Base-by-base conservation (phyloP, 2,113 vertebrate species). In the Apteryx owenii region DNA sequence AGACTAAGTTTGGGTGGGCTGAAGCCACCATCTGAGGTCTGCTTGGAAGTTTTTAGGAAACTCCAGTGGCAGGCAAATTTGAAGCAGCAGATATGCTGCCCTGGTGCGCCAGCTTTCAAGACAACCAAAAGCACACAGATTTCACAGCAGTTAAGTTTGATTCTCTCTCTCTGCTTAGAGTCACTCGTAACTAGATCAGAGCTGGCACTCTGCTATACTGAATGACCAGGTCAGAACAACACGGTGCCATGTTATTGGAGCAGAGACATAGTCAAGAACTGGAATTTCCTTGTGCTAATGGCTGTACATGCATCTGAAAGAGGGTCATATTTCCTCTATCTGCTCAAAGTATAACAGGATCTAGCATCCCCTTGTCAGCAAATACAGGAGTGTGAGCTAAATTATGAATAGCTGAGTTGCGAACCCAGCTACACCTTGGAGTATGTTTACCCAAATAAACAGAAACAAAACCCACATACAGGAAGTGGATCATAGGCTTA, bases 201-300 rank as follows among this genome's bases (percentile, higher is more conserved):
- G 40, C 1, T 62, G 33, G 40, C 51, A 72, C 33, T 64, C 29
- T 25, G 23, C 36, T 38, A 3, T 3, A 38, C 36, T n/a, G 54
- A 68, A 88, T 40, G 29, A 80, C 15, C 25, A 93, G 9, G 36
- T 36, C 17, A 48, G 46, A 48, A 48, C 46, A 48, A n/a, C 2
- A 33, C 23, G 12, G 29, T 56, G 25, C 23, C 53, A 56, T 11
- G 16, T 60, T 36, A 26, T 15, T 53, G n/a, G 6, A 50, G 48
- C 4, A 61, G 13, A 7, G 13, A 54, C 44, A 21, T 0, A 0
- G 50, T 12, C 33, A 78, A 73, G 60, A n/a, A 38, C 26, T 23
- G 40, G 2, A 3, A 78, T 38, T 58, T 79, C 8, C 36, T 61
- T 40, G 40, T 13, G 40, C 75, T 58, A 62, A 36, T 25, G 29